Base-by-base conservation (phyloP, 2,888 invertebrate genomes). In the Synanthedon myopaeformis region DNA sequence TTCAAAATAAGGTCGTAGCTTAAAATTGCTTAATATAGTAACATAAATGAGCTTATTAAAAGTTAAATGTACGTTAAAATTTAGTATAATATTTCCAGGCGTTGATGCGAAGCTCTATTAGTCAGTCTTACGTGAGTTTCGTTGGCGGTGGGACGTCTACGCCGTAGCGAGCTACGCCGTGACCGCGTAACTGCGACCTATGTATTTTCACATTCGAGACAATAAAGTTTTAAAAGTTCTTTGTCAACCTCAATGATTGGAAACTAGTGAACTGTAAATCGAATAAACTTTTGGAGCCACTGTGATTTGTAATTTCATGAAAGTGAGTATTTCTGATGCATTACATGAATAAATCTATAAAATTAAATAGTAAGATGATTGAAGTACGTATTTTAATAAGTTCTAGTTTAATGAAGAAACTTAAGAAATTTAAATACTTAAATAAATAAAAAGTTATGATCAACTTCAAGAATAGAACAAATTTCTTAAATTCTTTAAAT, bases 81-180 rank as follows among this genome's bases (percentile, higher is more conserved):
- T 35, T 35, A 3, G 35, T 35, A 35, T 35, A 35, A 35, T 35
- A 35, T 35, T 53, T 51, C 50, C 52, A 56, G 54, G 54, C 54
- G 52, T 11, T 52, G 53, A 52, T 41, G 41, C 51, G 42, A 35
- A 51, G 42, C 14, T 49, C 35, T 53, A 49, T 49, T 52, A 41
- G 56, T 65, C 76, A 79, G 80, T 80, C 66, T 74, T 61, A 66
- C 72, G 69, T 63, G 67, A 62, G 64, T 61, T 28, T 58, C 66
- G 61, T 61, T 51, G 59, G 65, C 54, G 68, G 54, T 61, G 64
- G 77, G 77, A 69, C 80, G 80, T 70, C 77, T 79, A 73, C 79
- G 70, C 52, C 67, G 75, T 72, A 74, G 69, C 66, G 13, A 62
- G 51, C 54, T 42, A 57, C 61, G 60, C 54, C 60, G 61, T 62